These are phyloP conservation scores for Shargacucullia verbasci DNA, from an alignment of 2,888 invertebrate species.

Conservation along the genomic window DNA sequence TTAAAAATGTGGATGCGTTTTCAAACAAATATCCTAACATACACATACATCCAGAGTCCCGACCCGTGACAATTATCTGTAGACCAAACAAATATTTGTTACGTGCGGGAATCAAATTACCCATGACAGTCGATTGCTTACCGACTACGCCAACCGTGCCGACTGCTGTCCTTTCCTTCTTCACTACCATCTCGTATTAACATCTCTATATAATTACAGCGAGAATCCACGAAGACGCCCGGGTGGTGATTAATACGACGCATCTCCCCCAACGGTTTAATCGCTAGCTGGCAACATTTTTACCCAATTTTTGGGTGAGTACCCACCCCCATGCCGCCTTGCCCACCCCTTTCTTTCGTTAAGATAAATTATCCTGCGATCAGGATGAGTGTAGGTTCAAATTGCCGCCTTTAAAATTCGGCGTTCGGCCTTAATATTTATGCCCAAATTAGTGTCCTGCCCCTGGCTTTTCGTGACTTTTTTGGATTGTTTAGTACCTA, in stretches of 20 bases:
- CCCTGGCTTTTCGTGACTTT: constrained; percentile 67
- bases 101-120: too few relatives aligned
- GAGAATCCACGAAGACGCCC: constrained; percentile 83
- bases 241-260: constrained; percentile 89
- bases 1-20: too few relatives aligned
- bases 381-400: constrained; percentile 89
- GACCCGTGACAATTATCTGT: too few relatives aligned
- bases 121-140: too few relatives aligned
- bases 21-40: too few relatives aligned
- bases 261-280: constrained; percentile 89
- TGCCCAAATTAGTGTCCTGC: constrained; percentile 72
- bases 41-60: too few relatives aligned
- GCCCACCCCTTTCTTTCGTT: constrained; percentile 89
- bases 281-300: constrained; percentile 89
- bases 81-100: too few relatives aligned
- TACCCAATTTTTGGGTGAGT: constrained; percentile 87
- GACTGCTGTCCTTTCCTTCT: too few relatives aligned
- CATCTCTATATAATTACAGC: constrained; percentile 72
- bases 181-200: constrained; percentile 29
- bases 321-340: constrained; percentile 62
- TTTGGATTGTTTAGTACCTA: constrained; percentile 51
- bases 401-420: constrained; percentile 89
- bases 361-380: constrained; percentile 89
- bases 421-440: constrained; percentile 85
- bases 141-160: too few relatives aligned